These are phyloP conservation scores for roundworm (Caenorhabditis elegans) DNA, from an alignment of 1,140 invertebrate species.

Conservation along the genomic window DNA sequence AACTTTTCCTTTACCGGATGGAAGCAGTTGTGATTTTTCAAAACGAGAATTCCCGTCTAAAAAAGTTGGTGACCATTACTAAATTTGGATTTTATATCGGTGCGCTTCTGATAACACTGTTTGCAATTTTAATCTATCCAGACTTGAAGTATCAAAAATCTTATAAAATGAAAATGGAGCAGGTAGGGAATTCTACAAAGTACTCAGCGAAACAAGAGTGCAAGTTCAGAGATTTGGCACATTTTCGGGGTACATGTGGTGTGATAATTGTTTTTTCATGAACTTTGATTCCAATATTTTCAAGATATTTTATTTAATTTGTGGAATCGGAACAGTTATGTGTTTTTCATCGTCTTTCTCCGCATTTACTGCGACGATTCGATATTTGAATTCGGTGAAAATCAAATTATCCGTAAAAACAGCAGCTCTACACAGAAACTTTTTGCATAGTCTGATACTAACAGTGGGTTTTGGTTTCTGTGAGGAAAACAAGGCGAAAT, in stretches of 20 bases:
- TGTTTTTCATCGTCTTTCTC: not conserved
- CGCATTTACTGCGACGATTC: not conserved
- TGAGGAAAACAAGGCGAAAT: no score
- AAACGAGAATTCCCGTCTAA: not conserved
- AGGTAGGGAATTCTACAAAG: not conserved
- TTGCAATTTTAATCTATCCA: not conserved
- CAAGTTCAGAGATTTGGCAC: not conserved
- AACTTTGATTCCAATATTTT: not conserved
- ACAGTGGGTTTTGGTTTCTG: not conserved
- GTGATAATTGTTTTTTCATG: conserved; percentile 4
- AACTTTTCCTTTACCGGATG: not conserved
- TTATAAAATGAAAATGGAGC: not conserved
- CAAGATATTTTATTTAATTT: not conserved
- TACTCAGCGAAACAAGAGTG: no score
- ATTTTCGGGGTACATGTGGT: not conserved
- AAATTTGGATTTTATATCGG: not conserved
- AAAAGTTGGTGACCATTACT: not conserved
- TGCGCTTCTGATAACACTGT: not conserved
- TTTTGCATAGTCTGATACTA: not conserved
- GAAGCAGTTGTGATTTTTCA: not conserved
- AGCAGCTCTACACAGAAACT: not conserved
- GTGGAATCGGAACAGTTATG: not conserved
- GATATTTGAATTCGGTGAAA: not conserved
- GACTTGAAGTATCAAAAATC: not conserved
- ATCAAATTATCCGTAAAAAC: not conserved